Conservation (phyloP, 2,113 vertebrate genomes). For the Notothenia coriiceps region DNA sequence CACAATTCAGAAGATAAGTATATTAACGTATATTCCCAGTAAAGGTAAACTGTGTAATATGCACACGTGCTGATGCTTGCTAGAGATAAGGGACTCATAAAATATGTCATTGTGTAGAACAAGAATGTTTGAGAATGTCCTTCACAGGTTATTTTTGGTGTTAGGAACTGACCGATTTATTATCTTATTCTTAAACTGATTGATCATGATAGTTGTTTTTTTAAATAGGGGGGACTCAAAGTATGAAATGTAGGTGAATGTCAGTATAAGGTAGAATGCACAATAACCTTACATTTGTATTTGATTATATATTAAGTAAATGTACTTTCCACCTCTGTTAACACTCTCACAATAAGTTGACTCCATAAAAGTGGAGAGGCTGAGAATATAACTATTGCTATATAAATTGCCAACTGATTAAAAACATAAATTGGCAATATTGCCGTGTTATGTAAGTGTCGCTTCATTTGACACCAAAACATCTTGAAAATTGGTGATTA, state of each 20-base stretch:
- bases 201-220: not conserved
- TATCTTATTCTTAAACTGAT: not conserved
- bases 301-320: not conserved
- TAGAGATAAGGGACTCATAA: not conserved
- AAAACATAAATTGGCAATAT: not conserved
- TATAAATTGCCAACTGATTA: not conserved
- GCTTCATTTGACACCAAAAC: not conserved
- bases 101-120: not conserved
- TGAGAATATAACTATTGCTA: not conserved
- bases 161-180: not conserved
- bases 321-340: not conserved
- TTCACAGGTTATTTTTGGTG: conserved; percentile 1
- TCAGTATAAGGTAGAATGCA: not conserved
- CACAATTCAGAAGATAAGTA: not conserved
- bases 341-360: not conserved
- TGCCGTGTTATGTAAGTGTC: not conserved
- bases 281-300: not conserved
- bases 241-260: not conserved
- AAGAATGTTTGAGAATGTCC: not conserved
- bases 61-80: too few species aligned
- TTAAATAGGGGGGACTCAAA: too few species aligned
- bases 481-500: not conserved
- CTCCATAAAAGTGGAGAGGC: not conserved
- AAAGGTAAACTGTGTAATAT: too few species aligned
- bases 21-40: not conserved